These are phyloP conservation scores for Sebastes baramenuke DNA, from an alignment of 2,797 vertebrate genomes.

Conservation along the genomic window DNA sequence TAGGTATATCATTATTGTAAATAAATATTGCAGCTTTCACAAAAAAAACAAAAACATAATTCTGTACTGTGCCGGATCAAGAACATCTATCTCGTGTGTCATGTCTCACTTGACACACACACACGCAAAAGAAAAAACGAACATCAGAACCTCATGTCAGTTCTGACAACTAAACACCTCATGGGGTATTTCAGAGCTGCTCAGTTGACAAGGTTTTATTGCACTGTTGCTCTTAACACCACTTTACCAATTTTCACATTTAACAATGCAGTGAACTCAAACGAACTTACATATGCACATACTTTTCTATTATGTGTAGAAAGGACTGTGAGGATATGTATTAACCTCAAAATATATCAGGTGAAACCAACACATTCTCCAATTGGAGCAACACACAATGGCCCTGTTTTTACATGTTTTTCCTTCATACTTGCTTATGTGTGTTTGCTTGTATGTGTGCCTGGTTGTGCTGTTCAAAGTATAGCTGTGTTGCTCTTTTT, in stretches of 20 bases:
- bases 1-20: not conserved
- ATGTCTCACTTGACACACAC: not conserved
- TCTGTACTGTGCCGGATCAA: not conserved
- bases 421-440: no score
- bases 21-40: not conserved
- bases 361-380: not conserved
- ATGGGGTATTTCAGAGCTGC: not conserved
- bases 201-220: not conserved
- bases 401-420: not conserved
- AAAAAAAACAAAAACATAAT: not conserved
- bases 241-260: not conserved
- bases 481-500: not conserved
- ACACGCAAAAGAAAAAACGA: not conserved
- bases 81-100: not conserved
- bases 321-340: not conserved
- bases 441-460: not conserved
- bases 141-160: not conserved
- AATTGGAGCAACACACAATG: not conserved
- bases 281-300: not conserved
- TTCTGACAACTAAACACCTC: not conserved
- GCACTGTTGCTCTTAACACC: not conserved
- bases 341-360: not conserved
- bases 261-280: not conserved
- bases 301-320: not conserved
- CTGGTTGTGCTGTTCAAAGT: not conserved